phyloP scores from a whole-genome alignment of 2,888 invertebrate genomes.

The Antitype chi region DNA sequence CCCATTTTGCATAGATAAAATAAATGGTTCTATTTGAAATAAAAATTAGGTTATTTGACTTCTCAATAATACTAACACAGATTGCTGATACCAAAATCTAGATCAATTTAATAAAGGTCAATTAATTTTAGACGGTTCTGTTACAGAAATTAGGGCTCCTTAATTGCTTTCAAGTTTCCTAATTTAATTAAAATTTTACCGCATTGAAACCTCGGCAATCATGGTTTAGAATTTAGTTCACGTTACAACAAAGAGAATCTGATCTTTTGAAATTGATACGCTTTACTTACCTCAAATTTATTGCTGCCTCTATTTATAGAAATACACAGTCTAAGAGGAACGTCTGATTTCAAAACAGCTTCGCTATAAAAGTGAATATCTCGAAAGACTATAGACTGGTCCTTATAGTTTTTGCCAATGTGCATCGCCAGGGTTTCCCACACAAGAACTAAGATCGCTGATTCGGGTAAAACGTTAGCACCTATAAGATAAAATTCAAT shows the following conservation, averaged over 20 bases:
- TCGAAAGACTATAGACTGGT: constrained; percentile 69
- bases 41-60: neutral
- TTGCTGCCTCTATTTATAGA: constrained; percentile 69
- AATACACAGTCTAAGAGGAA: constrained; percentile 64
- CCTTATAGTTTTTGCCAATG: constrained; percentile 77
- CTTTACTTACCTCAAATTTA: constrained; percentile 73
- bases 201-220: constrained; percentile 2
- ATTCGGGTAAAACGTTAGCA: constrained; percentile 92
- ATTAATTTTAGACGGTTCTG: neutral
- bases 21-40: neutral
- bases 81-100: neutral
- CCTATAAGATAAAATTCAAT: constrained; percentile 74
- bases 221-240: constrained; percentile 18
- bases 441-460: constrained; percentile 86
- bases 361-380: constrained; percentile 71
- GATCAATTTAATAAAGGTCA: neutral
- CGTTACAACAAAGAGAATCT: constrained; percentile 2
- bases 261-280: constrained; percentile 15
- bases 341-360: constrained; percentile 62
- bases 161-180: constrained; percentile 36
- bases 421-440: constrained; percentile 90
- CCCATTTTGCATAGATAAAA: neutral
- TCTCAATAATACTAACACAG: neutral
- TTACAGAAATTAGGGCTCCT: constrained; percentile 9
- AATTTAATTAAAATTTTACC: constrained; percentile 40